phyloP scores from a whole-genome alignment of 2,113 vertebrate genomes.

The Cnemophilus loriae region DNA sequence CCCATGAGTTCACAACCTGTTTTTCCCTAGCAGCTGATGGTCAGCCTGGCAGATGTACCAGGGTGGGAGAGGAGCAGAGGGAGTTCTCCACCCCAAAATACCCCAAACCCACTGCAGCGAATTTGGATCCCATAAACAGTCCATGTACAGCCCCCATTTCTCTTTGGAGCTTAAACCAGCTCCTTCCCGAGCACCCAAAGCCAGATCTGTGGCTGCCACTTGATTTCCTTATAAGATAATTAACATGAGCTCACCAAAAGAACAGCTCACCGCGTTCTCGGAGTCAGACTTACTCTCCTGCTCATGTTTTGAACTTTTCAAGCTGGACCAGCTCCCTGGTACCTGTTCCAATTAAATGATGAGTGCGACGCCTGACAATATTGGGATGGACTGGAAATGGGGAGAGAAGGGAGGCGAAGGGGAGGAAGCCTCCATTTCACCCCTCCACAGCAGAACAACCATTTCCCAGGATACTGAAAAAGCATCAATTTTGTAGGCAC shows the following conservation, averaged over 20 bases:
- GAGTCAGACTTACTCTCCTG: rapidly evolving
- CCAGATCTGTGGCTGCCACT: rapidly evolving
- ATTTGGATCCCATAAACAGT: rapidly evolving
- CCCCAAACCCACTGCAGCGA: rapidly evolving
- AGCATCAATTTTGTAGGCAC: rapidly evolving
- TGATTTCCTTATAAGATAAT: rapidly evolving
- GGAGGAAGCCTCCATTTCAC: neutral
- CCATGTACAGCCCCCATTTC: rapidly evolving
- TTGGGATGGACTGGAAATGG: neutral
- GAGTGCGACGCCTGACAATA: neutral
- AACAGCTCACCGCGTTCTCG: rapidly evolving
- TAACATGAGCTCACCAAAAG: rapidly evolving
- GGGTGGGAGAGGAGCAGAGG: neutral
- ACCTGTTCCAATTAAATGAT: neutral
- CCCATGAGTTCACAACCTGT: rapidly evolving
- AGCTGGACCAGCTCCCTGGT: neutral
- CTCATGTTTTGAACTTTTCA: rapidly evolving
- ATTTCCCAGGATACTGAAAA: neutral
- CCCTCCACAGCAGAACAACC: neutral
- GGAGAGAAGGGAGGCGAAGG: neutral
- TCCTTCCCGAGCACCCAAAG: rapidly evolving
- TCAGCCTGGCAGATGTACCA: neutral
- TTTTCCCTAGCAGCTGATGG: neutral
- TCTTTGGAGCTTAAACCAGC: neutral
- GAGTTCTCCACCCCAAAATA: neutral